Conservation (phyloP, 1,140 invertebrate genomes). For the Pseudomyrmex pallidus region DNA sequence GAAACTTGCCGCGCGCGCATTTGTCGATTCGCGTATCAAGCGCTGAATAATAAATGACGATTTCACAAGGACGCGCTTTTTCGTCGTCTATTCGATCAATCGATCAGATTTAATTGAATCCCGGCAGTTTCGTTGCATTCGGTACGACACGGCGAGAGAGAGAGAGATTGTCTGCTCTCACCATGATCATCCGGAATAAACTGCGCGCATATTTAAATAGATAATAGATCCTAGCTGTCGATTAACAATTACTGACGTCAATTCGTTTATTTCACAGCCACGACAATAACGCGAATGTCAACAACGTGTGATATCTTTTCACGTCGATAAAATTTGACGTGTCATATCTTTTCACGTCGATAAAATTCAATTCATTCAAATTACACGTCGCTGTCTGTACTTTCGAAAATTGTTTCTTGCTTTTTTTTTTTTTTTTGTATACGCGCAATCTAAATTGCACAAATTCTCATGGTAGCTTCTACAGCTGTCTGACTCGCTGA, state of each 20-base stretch:
- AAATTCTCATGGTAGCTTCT: no score
- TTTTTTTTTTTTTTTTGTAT: no score
- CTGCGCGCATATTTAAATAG: not conserved
- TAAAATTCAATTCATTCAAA: no score
- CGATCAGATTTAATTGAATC: not conserved
- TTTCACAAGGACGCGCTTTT: conserved; percentile 34
- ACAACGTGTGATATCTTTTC: not conserved
- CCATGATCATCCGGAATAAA: not conserved
- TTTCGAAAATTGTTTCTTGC: no score
- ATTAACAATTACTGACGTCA: not conserved
- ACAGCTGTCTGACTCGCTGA: no score
- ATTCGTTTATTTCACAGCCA: not conserved
- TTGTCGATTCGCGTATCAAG: conserved; percentile 43
- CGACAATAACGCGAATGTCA: not conserved
- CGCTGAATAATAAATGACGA: conserved; percentile 42
- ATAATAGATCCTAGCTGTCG: not conserved
- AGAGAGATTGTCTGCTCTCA: not conserved
- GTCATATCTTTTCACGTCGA: no score
- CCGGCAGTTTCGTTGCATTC: not conserved
- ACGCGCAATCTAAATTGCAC: no score
- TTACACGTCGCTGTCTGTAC: no score
- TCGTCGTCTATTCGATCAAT: conserved; percentile 36
- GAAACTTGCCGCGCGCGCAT: conserved; percentile 48
- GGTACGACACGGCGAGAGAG: not conserved
- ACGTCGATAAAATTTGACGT: no score